These are phyloP conservation scores for Enteromius argenteus DNA, from an alignment of 2,797 vertebrate species.

Conservation along the genomic window DNA sequence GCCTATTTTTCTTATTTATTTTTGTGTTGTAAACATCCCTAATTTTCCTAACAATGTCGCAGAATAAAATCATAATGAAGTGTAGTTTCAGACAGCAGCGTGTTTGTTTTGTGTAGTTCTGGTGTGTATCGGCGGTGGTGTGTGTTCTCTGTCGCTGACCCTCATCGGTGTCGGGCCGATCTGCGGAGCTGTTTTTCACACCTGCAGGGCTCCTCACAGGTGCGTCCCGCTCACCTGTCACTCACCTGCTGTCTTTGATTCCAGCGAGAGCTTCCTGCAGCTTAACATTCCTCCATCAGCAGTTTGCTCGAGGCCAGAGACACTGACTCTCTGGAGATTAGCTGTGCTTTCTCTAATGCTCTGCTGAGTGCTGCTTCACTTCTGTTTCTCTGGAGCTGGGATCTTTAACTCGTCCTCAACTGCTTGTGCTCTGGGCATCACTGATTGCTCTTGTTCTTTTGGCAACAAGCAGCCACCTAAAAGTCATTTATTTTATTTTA, in stretches of 20 bases:
- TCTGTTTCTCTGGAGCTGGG: neutral
- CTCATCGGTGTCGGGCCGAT: conserved; percentile 56
- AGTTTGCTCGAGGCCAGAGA: conserved; percentile 44
- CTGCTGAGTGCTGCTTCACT: conserved; percentile 29
- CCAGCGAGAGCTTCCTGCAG: conserved; percentile 55
- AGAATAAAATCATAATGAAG: neutral
- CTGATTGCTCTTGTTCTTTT: neutral
- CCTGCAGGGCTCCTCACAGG: conserved; percentile 63
- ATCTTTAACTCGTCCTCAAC: neutral
- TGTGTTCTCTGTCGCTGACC: conserved; percentile 43
- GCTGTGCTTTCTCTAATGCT: conserved; percentile 37
- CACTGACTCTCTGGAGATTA: conserved; percentile 57
- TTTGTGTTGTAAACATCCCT: neutral
- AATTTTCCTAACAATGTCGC: neutral
- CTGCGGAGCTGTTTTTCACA: conserved; percentile 60
- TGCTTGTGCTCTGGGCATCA: neutral
- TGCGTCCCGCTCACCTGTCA: conserved; percentile 63
- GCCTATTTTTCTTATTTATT: neutral
- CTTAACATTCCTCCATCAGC: conserved; percentile 59
- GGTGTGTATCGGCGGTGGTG: neutral
- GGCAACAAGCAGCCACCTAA: neutral
- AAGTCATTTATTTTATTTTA: neutral
- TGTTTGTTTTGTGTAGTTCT: too few relatives aligned
- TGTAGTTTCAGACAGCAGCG: neutral
- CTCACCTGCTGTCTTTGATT: conserved; percentile 64